Conservation (phyloP, 2,797 vertebrate species). For the Thalassophryne amazonica region DNA sequence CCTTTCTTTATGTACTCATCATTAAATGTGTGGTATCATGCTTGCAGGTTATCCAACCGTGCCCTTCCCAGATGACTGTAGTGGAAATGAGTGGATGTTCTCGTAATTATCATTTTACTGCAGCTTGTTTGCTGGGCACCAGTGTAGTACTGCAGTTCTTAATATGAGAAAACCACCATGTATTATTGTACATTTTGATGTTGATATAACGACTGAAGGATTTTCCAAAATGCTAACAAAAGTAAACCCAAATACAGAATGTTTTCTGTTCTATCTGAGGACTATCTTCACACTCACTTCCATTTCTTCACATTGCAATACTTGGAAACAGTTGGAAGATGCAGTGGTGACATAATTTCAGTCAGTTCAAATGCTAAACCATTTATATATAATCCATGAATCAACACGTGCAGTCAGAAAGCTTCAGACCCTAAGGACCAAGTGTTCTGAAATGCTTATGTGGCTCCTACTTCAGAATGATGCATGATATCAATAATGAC, state of each 20-base stretch:
- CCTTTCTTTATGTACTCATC: slow-evolving; percentile 5
- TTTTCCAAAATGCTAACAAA: not conserved
- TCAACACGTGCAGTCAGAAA: too few relatives aligned
- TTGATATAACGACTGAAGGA: not conserved
- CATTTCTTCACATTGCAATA: not conserved
- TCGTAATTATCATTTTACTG: not conserved
- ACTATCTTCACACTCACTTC: not conserved
- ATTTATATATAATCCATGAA: not conserved
- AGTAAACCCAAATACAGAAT: not conserved
- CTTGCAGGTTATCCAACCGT: not conserved
- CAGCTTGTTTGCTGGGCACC: not conserved
- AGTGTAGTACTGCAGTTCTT: not conserved
- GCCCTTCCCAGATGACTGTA: not conserved
- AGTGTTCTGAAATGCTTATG: too few relatives aligned
- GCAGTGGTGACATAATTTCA: not conserved
- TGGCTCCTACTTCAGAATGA: too few relatives aligned
- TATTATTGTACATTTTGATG: not conserved
- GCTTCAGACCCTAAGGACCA: too few relatives aligned
- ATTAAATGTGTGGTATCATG: not conserved
- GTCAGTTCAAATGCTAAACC: not conserved
- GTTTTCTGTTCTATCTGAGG: not conserved
- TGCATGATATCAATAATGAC: too few relatives aligned
- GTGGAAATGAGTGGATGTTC: not conserved
- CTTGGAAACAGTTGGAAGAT: not conserved
- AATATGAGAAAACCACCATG: not conserved